A percentile compares a stretch with the other conserved stretches of the same genome.
phyloP scores from a whole-genome alignment of 2,113 vertebrate species.

The Sterrhoptilus dennistouni region DNA sequence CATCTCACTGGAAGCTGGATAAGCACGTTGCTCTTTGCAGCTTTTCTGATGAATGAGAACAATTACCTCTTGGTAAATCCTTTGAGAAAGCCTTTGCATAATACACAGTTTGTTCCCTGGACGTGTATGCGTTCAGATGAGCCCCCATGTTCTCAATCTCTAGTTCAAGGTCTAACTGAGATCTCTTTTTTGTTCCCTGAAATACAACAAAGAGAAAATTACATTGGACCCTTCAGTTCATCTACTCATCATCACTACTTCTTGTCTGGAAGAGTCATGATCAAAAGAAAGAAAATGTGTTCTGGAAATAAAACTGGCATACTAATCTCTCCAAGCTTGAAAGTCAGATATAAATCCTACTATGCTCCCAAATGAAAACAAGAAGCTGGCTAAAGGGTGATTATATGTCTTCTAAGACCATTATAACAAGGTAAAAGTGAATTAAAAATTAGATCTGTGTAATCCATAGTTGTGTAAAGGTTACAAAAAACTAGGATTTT shows the following conservation, averaged over 20 bases:
- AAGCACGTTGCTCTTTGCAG: neutral
- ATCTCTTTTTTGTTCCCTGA: constrained; percentile 95
- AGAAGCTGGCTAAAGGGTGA: neutral
- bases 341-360: neutral
- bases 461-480: neutral
- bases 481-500: neutral
- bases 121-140: constrained; percentile 96
- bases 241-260: neutral
- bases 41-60: neutral
- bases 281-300: neutral
- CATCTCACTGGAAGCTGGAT: neutral
- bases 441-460: neutral
- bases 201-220: constrained; percentile 17
- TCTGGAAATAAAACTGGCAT: neutral
- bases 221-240: neutral
- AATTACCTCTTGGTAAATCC: constrained; percentile 92
- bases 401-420: neutral
- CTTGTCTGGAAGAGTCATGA: neutral
- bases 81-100: constrained; percentile 98
- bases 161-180: constrained; percentile 94
- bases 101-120: constrained; percentile 96
- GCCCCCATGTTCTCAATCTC: constrained; percentile 99
- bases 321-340: neutral
- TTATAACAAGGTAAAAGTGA: neutral
- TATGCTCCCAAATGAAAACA: neutral